Evolutionary conservation across 2,888 invertebrate species (phyloP).

Genomic region (Rhagophthalmus giganteus): DNA sequence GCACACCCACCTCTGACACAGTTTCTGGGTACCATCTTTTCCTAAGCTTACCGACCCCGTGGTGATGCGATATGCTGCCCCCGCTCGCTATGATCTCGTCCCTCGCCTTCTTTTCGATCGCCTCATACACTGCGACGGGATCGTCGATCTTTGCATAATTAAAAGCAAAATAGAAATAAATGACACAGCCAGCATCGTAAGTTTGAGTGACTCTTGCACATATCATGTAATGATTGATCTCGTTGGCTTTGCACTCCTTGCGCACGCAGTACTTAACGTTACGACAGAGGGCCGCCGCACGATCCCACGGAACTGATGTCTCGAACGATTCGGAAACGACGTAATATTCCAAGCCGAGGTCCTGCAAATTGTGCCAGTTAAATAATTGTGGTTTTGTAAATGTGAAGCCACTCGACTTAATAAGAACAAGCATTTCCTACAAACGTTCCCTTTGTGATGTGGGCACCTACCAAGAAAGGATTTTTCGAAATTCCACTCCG

Average conservation of each 20-base stretch:
- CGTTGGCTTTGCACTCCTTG: slow-evolving; percentile 62
- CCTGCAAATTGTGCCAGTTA: slow-evolving; percentile 67
- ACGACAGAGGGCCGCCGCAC: slow-evolving; percentile 76
- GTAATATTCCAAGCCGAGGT: slow-evolving; percentile 84
- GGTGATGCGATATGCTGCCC: slow-evolving; percentile 94
- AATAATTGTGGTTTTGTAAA: no score
- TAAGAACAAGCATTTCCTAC: no score
- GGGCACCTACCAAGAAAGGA: no score
- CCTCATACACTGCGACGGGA: slow-evolving; percentile 84
- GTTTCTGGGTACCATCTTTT: slow-evolving; percentile 84
- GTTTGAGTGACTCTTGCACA: slow-evolving; percentile 93
- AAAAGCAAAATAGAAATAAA: slow-evolving; percentile 66
- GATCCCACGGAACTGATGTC: slow-evolving; percentile 97
- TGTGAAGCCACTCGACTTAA: no score
- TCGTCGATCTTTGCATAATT: slow-evolving; percentile 64
- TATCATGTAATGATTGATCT: slow-evolving; percentile 67
- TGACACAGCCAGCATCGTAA: slow-evolving; percentile 95
- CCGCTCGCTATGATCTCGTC: slow-evolving; percentile 90
- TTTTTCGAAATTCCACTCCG: no score
- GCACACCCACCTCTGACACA: slow-evolving; percentile 79
- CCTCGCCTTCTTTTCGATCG: slow-evolving; percentile 84
- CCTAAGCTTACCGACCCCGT: slow-evolving; percentile 93
- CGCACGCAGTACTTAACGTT: slow-evolving; percentile 86
- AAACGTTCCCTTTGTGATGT: no score
- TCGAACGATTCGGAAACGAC: slow-evolving; percentile 97